Base-by-base conservation (phyloP, 2,113 vertebrate species). In the Pelusios castaneus region DNA sequence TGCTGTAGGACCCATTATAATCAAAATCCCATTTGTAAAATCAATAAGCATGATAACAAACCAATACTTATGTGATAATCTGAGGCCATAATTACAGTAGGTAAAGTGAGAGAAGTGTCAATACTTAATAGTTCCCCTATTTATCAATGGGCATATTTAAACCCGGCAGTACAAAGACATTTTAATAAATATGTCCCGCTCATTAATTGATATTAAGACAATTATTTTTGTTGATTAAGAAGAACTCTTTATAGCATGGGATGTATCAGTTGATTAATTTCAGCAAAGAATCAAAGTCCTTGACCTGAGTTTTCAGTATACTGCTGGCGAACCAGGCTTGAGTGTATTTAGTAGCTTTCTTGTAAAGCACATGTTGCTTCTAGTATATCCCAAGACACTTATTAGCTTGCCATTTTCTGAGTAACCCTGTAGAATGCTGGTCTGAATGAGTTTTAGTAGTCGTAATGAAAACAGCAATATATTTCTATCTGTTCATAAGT, bases 11-110 rank as follows among this genome's bases (percentile, higher is more conserved):
- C 49, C 25, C 89, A 80, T 89, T 85, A 52, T 25, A 91, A 89
- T 51, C 76, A 94, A 90, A 90, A 85, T 84, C 87, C 34, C 38
- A 14, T 63, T 80, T 91, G 24, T 8, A 73, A 87, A 90, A 90
- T 92, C 89, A 90, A 82, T 90, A 75, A 34, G 41, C 19, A 83
- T 76, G 38, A 56, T 19, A 11, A n/a, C 60, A 92, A 82, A 27
- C 4, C 31, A 93, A 87, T 94, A 91, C 86, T 54, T 84, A 77
- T 34, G 43, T 34, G 67, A 73, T 21, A 41, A 73, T 73, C 38
- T 73, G 41, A 75, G 22, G 41, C 5, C 24, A 41, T 43, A 43
- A 6, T 27, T 75, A 75, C 24, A 43, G 38, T 43, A 43, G 22
- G n/a, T 75, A 43, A 75, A 93, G 63, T 88, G 79, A 88, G 45